These are phyloP conservation scores for Synanthedon myopaeformis DNA, from an alignment of 2,888 invertebrate species.

Conservation along the genomic window DNA sequence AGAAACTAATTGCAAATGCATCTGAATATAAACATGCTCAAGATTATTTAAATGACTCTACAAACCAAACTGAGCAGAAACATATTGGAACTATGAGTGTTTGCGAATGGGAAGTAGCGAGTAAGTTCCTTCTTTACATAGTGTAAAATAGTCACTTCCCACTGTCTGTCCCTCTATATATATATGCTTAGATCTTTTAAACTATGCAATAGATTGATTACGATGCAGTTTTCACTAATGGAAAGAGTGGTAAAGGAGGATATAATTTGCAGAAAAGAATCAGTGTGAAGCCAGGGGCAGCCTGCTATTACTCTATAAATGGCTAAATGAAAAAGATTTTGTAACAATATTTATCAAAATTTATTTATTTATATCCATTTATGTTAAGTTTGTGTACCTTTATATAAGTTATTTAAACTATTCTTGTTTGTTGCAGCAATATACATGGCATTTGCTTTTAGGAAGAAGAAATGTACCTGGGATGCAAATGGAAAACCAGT, in stretches of 20 bases:
- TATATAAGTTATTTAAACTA: not conserved
- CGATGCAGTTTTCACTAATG: too few species aligned
- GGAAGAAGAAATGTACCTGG: slow-evolving; percentile 78
- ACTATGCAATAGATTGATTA: too few species aligned
- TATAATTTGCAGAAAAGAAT: too few species aligned
- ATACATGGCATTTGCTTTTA: slow-evolving; percentile 86
- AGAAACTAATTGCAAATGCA: slow-evolving; percentile 68
- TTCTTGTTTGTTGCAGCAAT: slow-evolving; percentile 72
- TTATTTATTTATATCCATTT: not conserved
- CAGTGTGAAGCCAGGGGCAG: too few species aligned
- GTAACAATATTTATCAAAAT: not conserved
- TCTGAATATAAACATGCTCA: slow-evolving; percentile 81
- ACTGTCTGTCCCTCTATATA: too few species aligned
- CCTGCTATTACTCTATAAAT: not conserved
- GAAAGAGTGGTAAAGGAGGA: too few species aligned
- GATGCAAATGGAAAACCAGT: slow-evolving; percentile 74
- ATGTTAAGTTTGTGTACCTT: not conserved
- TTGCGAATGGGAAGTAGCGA: slow-evolving; percentile 93
- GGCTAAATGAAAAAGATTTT: not conserved
- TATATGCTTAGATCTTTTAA: too few species aligned
- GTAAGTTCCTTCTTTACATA: slow-evolving; percentile 67
- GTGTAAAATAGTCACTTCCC: too few species aligned
- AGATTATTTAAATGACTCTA: slow-evolving; percentile 59
- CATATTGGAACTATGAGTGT: slow-evolving; percentile 85
- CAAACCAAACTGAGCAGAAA: slow-evolving; percentile 38